These are phyloP conservation scores for Dinocampus coccinellae DNA, from an alignment of 2,888 invertebrate genomes.

Conservation along the genomic window DNA sequence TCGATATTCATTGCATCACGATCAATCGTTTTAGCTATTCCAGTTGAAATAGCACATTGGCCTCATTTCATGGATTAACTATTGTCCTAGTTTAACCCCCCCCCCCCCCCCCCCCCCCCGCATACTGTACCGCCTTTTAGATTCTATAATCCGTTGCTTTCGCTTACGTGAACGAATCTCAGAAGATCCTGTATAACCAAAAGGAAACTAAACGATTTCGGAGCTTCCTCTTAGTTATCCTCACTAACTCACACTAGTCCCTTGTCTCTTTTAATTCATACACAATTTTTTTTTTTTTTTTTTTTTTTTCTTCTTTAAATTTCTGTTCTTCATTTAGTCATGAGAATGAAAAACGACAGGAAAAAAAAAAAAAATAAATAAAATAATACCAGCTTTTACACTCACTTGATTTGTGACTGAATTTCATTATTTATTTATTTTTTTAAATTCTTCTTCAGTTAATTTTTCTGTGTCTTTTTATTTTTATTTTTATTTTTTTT, in stretches of 20 bases:
- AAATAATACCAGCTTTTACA: background rate
- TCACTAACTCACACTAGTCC: background rate
- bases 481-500: background rate
- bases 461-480: background rate
- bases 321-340: background rate
- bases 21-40: conserved; percentile 46
- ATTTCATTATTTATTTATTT: too few relatives aligned
- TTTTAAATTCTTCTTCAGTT: background rate
- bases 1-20: conserved; percentile 49
- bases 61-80: conserved; percentile 51
- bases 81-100: conserved; percentile 40
- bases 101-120: background rate
- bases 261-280: conserved; percentile 10
- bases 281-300: background rate
- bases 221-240: conserved; percentile 5
- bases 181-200: conserved; percentile 19
- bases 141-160: conserved; percentile 35
- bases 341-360: background rate
- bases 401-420: conserved; percentile 15
- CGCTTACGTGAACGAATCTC: conserved; percentile 30
- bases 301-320: background rate
- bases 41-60: conserved; percentile 48
- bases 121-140: conserved; percentile 27
- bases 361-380: background rate
- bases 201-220: conserved; percentile 29